These are phyloP conservation scores for Gnathonemus longibarbis DNA, from an alignment of 2,113 vertebrate species.

Conservation along the genomic window DNA sequence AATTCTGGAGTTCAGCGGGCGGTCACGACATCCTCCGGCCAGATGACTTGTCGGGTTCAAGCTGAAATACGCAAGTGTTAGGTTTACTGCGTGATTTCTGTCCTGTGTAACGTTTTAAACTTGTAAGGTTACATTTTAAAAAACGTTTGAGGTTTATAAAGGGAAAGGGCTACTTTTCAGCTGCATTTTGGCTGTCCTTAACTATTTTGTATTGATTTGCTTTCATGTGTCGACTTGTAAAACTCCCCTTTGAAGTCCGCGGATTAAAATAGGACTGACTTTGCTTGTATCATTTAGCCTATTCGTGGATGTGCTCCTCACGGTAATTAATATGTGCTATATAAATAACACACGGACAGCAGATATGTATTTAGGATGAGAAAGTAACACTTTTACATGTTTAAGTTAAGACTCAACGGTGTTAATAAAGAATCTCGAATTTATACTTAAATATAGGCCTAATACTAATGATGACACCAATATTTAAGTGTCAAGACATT, in stretches of 20 bases:
- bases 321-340: neutral
- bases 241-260: neutral
- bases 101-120: neutral
- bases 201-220: neutral
- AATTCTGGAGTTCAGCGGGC: conserved; percentile 20
- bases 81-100: neutral
- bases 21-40: conserved; percentile 11
- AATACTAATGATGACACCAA: neutral
- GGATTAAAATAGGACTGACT: neutral
- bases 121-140: neutral
- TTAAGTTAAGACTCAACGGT: neutral
- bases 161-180: neutral
- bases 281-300: neutral
- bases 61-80: neutral
- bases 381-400: neutral
- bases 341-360: neutral
- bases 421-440: neutral
- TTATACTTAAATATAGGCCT: neutral
- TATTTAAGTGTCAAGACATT: neutral
- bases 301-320: neutral
- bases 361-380: neutral
- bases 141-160: neutral
- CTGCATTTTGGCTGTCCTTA: neutral
- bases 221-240: neutral
- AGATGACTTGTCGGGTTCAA: conserved; percentile 13